phyloP scores from a whole-genome alignment of 2,888 invertebrate species.

The Dasypogon diadema region DNA sequence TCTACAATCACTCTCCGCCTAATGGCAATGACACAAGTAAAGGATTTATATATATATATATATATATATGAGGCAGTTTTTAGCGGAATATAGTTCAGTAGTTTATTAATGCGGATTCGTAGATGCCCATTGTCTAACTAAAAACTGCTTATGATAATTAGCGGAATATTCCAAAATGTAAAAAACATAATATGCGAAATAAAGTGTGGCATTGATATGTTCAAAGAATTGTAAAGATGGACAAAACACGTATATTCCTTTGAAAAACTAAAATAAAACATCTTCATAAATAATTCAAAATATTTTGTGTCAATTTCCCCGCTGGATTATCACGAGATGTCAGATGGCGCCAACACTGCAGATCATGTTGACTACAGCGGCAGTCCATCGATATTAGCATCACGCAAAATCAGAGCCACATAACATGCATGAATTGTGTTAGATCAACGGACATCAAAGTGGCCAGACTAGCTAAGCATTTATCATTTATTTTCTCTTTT shows the following conservation, averaged over 20 bases:
- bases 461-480: conserved; percentile 27
- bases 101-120: conserved; percentile 30
- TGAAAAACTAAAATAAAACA: not conserved
- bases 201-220: conserved; percentile 28
- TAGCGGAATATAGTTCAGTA: conserved; percentile 42
- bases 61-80: conserved; percentile 3
- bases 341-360: conserved; percentile 35
- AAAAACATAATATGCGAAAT: not conserved
- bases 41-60: no score
- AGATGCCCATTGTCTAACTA: conserved; percentile 2
- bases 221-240: not conserved
- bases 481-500: conserved; percentile 36
- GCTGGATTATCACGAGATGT: not conserved
- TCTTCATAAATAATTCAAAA: conserved; percentile 19
- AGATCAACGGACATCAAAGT: conserved; percentile 29
- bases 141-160: conserved; percentile 13
- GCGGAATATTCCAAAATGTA: conserved; percentile 21
- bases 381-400: not conserved
- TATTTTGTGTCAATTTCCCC: conserved; percentile 34
- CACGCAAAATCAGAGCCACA: conserved; percentile 33
- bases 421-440: conserved; percentile 46
- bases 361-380: conserved; percentile 27
- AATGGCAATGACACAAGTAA: conserved; percentile 8
- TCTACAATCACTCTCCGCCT: conserved; percentile 4
- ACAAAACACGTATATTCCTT: no score